These are phyloP conservation scores for Cerastis leucographa DNA, from an alignment of 2,888 invertebrate species.

Conservation along the genomic window DNA sequence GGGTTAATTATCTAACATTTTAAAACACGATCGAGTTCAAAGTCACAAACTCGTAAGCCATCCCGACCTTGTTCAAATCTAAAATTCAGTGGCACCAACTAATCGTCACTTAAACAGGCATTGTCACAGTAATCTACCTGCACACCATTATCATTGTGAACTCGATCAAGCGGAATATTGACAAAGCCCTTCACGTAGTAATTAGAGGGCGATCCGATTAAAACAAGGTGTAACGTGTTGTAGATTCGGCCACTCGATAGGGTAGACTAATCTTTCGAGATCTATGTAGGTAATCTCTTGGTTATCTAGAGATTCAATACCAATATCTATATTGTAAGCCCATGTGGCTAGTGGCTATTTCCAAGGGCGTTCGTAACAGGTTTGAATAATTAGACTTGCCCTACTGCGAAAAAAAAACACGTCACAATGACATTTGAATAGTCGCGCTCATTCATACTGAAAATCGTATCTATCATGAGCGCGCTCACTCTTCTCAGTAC, in stretches of 20 bases:
- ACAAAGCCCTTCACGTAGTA: slow-evolving; percentile 68
- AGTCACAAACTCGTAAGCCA: neutral
- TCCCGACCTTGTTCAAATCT: slow-evolving; percentile 4
- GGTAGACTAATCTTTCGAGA: slow-evolving; percentile 49
- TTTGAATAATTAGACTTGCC: neutral
- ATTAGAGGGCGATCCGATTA: slow-evolving; percentile 65
- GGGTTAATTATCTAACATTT: neutral
- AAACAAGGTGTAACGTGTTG: slow-evolving; percentile 50
- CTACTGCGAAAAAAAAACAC: neutral
- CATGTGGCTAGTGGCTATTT: slow-evolving; percentile 8
- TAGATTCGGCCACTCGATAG: slow-evolving; percentile 49
- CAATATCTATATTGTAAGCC: slow-evolving; percentile 4
- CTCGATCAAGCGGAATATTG: slow-evolving; percentile 69
- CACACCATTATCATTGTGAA: slow-evolving; percentile 55
- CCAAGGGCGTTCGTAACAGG: neutral
- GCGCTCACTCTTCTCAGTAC: neutral
- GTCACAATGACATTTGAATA: neutral
- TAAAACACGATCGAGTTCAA: neutral
- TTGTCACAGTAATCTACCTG: slow-evolving; percentile 56
- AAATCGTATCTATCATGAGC: neutral
- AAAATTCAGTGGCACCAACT: slow-evolving; percentile 23
- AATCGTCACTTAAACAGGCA: slow-evolving; percentile 43
- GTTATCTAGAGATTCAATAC: neutral
- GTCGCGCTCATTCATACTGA: neutral
- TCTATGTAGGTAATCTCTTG: slow-evolving; percentile 11